A percentile compares a stretch with the other conserved stretches of the same genome.
phyloP scores from a whole-genome alignment of 2,888 invertebrate species.

The Ochlodes sylvanus region DNA sequence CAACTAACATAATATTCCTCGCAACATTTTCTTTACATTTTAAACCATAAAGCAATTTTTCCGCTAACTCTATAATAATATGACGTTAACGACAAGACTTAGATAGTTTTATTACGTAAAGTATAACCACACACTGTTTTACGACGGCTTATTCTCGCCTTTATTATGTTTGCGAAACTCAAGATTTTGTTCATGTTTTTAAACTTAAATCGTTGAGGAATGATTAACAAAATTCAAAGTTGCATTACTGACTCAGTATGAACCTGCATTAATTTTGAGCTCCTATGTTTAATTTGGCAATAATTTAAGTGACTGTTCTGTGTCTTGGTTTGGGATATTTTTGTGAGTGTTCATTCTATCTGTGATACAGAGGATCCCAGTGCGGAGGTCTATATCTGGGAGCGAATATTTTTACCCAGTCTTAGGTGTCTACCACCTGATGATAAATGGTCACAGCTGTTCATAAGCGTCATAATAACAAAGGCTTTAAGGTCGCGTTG shows the following conservation, averaged over 20 bases:
- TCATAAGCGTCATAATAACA: too few relatives aligned
- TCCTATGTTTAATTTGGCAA: too few relatives aligned
- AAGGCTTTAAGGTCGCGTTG: too few relatives aligned
- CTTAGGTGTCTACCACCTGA: too few relatives aligned
- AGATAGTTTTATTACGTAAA: constrained; percentile 9
- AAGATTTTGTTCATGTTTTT: not conserved
- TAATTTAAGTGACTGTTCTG: too few relatives aligned
- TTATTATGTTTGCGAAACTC: not conserved
- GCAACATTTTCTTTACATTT: constrained; percentile 13
- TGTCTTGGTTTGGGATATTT: too few relatives aligned
- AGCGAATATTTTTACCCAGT: too few relatives aligned
- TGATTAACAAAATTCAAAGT: not conserved
- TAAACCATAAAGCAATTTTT: constrained; percentile 11
- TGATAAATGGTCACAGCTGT: too few relatives aligned
- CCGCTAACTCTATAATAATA: constrained; percentile 3
- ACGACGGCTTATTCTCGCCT: constrained; percentile 2
- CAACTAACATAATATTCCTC: constrained; percentile 1
- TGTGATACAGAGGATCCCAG: too few relatives aligned
- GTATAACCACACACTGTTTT: constrained; percentile 7
- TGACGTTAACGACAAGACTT: constrained; percentile 4
- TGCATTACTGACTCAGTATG: not conserved
- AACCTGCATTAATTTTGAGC: too few relatives aligned
- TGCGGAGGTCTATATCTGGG: too few relatives aligned
- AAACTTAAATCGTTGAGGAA: not conserved
- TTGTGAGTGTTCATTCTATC: too few relatives aligned